phyloP scores from a whole-genome alignment of 53 echinoderm and acorn worm species.

The Holothuria leucospilota region DNA sequence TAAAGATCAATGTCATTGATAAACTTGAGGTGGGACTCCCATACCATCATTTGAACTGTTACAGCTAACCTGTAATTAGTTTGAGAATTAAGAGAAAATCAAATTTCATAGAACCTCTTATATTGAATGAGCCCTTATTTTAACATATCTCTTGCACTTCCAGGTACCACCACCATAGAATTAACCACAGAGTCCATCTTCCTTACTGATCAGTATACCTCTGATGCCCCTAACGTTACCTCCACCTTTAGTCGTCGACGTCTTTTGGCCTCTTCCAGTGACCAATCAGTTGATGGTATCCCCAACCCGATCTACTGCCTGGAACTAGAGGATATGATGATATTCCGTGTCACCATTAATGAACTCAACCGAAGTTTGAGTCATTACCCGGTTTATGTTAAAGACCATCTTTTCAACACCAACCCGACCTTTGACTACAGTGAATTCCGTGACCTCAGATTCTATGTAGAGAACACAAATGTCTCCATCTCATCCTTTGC shows the following conservation, averaged over 20 bases:
- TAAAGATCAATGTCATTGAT: no score
- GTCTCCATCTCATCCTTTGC: conserved; percentile 85
- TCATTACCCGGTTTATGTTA: conserved; percentile 90
- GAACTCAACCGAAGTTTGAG: conserved; percentile 78
- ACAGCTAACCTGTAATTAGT: no score
- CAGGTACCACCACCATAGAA: conserved; percentile 32
- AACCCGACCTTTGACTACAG: conserved; percentile 97
- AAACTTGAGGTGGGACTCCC: no score
- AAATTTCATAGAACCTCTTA: no score
- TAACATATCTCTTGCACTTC: not conserved
- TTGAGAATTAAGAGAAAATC: no score
- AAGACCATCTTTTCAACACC: conserved; percentile 97
- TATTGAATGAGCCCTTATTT: not conserved
- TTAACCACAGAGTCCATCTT: conserved; percentile 45
- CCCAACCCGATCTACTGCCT: conserved; percentile 92
- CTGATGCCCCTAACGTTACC: conserved; percentile 32
- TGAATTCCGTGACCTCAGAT: conserved; percentile 91
- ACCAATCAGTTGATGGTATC: conserved; percentile 69
- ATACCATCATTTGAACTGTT: no score
- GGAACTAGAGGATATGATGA: conserved; percentile 89
- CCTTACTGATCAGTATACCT: conserved; percentile 18
- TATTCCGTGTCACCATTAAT: conserved; percentile 83
- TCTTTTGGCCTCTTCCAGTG: conserved; percentile 62
- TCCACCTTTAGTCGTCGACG: conserved; percentile 61
- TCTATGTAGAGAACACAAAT: conserved; percentile 85